These are phyloP conservation scores for Nymphalis urticae DNA, from an alignment of 2,888 invertebrate genomes.

Conservation along the genomic window DNA sequence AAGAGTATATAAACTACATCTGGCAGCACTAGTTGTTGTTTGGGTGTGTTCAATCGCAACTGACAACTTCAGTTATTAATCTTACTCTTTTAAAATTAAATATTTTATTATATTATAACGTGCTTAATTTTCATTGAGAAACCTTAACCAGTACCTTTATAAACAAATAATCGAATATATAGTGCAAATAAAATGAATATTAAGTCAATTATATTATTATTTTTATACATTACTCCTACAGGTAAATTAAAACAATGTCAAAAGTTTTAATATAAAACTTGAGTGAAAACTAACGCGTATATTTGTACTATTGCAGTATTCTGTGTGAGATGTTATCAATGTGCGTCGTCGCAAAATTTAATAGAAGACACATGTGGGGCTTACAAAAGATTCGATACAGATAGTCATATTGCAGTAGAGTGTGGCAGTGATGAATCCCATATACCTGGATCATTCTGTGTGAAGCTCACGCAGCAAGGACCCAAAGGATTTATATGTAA, in stretches of 20 bases:
- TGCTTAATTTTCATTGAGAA: background rate
- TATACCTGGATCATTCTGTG: slow-evolving; percentile 97
- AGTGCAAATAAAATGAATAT: slow-evolving; percentile 19
- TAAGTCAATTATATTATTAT: slow-evolving; percentile 14
- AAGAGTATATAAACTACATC: too few species aligned
- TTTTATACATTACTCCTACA: slow-evolving; percentile 18
- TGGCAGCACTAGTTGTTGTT: too few species aligned
- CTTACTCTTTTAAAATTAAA: too few species aligned
- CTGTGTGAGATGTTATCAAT: slow-evolving; percentile 95
- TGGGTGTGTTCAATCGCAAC: too few species aligned
- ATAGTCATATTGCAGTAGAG: slow-evolving; percentile 93
- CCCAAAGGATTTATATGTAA: slow-evolving; percentile 97
- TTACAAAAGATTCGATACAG: slow-evolving; percentile 90
- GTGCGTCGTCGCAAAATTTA: slow-evolving; percentile 91
- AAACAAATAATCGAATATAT: background rate
- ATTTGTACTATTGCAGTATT: slow-evolving; percentile 68
- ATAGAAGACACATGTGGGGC: slow-evolving; percentile 95
- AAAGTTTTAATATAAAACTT: background rate
- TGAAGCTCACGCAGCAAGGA: slow-evolving; percentile 96
- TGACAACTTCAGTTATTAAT: too few species aligned
- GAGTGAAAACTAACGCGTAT: background rate
- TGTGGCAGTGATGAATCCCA: slow-evolving; percentile 97
- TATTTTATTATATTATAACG: too few species aligned
- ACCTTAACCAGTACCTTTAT: background rate
- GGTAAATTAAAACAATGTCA: slow-evolving; percentile 15